Base-by-base conservation (phyloP, 2,888 invertebrate species). In the Seira musarum region DNA sequence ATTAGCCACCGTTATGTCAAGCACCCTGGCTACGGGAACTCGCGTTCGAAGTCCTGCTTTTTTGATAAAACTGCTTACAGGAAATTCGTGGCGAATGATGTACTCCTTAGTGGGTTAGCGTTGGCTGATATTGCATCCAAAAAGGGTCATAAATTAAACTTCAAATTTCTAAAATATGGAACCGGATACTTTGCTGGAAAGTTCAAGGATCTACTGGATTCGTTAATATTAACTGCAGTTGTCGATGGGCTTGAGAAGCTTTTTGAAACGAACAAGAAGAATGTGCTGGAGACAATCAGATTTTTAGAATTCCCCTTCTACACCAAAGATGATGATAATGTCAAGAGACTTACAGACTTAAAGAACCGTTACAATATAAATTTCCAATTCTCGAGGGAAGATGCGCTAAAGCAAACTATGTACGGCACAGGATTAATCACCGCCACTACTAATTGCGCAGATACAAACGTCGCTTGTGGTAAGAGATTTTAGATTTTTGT, bases 111-210 rank as follows among this genome's bases (percentile, higher is more conserved):
- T 66, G 82, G 80, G n/a, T 15, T 78, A 10, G 80, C 80, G 0
- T 53, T 83, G 25, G 72, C 71, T 6, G 74, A 81, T 13, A 15
- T 71, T 1, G 81, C 82, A 2, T 24, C 70, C 2, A 25, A n/a
- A 25, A 0, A 70, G 0, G 77, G 70, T 1, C 61, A 83, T n/a
- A 63, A 66, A 53, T 15, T 83, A 1, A 77, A 80, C 49, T 82
- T 83, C 63, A 83, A 83, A 46, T 83, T 83, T 66, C 60, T 83
- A 24, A 83, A 83, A 65, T 83, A 83, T 73, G 82, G 83, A 22
- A 79, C 83, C 1, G 83, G 83, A 21, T 81, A 77, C 60, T 83
- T 83, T 75, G 83, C 82, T 5, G 77, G 83, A 24, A 74, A 73
- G 19, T 81, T 82, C 70, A 69, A n/a, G 1, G 40, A 65, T 0